Base-by-base conservation (phyloP, 1,140 invertebrate genomes). In the Campoletis sonorensis region DNA sequence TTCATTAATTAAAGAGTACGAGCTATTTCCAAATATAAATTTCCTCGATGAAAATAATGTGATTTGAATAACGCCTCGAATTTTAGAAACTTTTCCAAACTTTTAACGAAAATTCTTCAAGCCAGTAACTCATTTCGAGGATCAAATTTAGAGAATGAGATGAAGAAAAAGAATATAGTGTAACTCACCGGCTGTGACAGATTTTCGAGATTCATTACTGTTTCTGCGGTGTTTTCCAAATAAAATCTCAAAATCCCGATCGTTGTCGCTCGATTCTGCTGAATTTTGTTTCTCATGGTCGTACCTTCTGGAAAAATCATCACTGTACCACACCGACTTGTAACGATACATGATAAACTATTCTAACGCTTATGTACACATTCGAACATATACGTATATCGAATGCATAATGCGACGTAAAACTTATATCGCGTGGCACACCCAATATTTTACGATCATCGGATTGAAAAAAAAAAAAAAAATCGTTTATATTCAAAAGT, bases 291-390 rank as follows among this genome's bases (percentile, higher is more conserved):
- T 80, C 40, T 82, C 77, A n/a, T 64, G 61, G 3, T 81, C 72
- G 23, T 73, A 64, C 16, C 80, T 67, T 81, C 37, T 40, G 70
- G 33, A 10, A 27, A 68, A 68, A 16, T 54, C 78, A 78, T 83
- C 81, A 64, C 81, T 83, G 67, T 18, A 82, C 82, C 82, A 85
- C 23, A 85, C 73, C 78, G 73, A 82, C 23, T 73, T 82, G 51
- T 82, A 83, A 83, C 72, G 81, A 83, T 83, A 83, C 82, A 83
- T 85, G 76, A 64, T 23, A 13, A 16, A 33, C 13, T 70, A 33
- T 70, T n/a, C 16, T 72, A 49, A 40, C 49, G 27, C 72, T 45
- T 75, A 13, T 26, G 27, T 27, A 23, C 21, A 64, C 23, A 58
- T 58, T n/a, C 13, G 23, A 4, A 27, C 61, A 27, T 23, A 26